Evolutionary conservation across 2,113 vertebrate genomes (phyloP), one percentile per base, ranked within the genome.

Genomic region (Paratilapia polleni): DNA sequence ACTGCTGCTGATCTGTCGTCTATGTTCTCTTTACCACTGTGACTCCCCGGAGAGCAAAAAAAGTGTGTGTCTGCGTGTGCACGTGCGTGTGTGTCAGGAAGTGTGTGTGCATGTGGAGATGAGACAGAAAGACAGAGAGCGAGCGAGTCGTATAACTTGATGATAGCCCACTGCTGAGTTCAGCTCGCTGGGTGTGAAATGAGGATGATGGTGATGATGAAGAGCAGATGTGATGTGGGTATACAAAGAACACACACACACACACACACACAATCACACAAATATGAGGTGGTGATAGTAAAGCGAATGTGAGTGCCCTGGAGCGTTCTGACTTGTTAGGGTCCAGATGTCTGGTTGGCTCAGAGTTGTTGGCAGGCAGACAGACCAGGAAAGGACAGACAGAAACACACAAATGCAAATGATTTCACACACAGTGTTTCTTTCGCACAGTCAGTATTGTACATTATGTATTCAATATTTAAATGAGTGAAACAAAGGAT

Each of bases 301-400:
- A 76, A 75, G 82, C 60, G 52, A 87, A 81, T 81, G 82, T 62
- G 82, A 88, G 88, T 17, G n/a, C 76, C 78, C 78, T 61, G 62
- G 43, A 78, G 81, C 62, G 63, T 56, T 90, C 60, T 83, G 88
- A 89, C 86, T 91, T 79, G 77, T 91, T 91, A 89, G 86, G 79
- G 87, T 93, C 85, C 92, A 94, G 88, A 92, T 91, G 91, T 89
- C 89, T 81, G 75, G 63, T 77, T 91, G 88, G 89, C 83, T 89
- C 74, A 57, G 54, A 87, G 66, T 62, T 47, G 19, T 54, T 85
- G 84, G 88, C 87, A 90, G 79, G 26, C 62, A 57, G 47, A 82
- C 63, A 14, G 60, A 78, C 82, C 77, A 80, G 85, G 75, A 82
- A 43, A 80, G 63, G 54, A 77, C 78, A 78, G 14, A 78, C 14